Percentiles rank a stretch among this genome's conserved stretches.
Evolutionary conservation across 2,888 invertebrate genomes (phyloP).

Genomic region (Calliopum simillimum): DNA sequence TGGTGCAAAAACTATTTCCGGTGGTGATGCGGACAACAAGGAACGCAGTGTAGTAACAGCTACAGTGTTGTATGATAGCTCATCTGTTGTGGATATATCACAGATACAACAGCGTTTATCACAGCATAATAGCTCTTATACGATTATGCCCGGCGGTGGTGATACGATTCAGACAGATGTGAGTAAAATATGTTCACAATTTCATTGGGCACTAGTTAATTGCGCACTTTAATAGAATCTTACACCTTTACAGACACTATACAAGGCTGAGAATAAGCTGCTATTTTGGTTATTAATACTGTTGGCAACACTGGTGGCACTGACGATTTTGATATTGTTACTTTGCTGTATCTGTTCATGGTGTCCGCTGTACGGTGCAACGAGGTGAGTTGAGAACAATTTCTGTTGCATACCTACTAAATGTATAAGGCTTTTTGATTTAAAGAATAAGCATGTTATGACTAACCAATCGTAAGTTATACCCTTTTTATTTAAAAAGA

Average conservation of each 20-base stretch:
- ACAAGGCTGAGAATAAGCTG: slow-evolving; percentile 78
- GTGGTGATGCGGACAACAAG: slow-evolving; percentile 68
- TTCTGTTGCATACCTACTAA: too few species aligned
- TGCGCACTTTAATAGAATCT: slow-evolving; percentile 48
- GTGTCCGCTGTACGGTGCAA: slow-evolving; percentile 84
- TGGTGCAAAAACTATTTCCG: slow-evolving; percentile 70
- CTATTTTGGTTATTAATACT: slow-evolving; percentile 84
- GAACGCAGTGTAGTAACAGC: slow-evolving; percentile 80
- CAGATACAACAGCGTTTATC: slow-evolving; percentile 75
- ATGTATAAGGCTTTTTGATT: too few species aligned
- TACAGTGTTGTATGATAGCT: slow-evolving; percentile 75
- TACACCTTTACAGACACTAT: slow-evolving; percentile 73
- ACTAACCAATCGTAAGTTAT: too few species aligned
- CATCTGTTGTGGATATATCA: slow-evolving; percentile 78
- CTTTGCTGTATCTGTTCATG: slow-evolving; percentile 87
- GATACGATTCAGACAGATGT: slow-evolving; percentile 61
- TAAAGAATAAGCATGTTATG: too few species aligned
- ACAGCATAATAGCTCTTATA: slow-evolving; percentile 65
- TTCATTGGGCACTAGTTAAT: background rate
- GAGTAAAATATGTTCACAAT: slow-evolving; percentile 46
- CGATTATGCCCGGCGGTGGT: slow-evolving; percentile 57
- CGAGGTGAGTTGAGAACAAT: slow-evolving; percentile 69
- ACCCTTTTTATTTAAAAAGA: too few species aligned
- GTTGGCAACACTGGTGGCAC: slow-evolving; percentile 78
- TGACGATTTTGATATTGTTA: slow-evolving; percentile 78